Evolutionary conservation across 2,888 invertebrate genomes (phyloP).

Genomic region (Trileptium ribeirensis): DNA sequence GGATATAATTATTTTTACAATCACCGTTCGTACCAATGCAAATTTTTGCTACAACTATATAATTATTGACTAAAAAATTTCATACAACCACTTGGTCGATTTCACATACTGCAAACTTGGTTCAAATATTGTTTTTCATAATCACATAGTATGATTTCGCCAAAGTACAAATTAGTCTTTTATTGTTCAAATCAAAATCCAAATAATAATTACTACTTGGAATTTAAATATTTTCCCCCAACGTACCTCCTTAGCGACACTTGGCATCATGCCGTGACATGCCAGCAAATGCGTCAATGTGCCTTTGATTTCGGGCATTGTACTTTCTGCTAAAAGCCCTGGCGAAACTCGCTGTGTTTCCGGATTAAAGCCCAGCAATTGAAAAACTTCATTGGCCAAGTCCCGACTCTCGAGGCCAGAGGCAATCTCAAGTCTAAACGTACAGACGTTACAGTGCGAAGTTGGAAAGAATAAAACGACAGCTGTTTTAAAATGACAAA

Average conservation of each 20-base stretch:
- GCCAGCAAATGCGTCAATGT: conserved; percentile 48
- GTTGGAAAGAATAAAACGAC: too few species aligned
- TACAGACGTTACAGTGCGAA: too few species aligned
- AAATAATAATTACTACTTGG: too few species aligned
- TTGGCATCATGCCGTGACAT: conserved; percentile 45
- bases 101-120: neutral
- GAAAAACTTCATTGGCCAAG: conserved; percentile 50
- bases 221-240: too few species aligned
- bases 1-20: too few species aligned
- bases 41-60: too few species aligned
- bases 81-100: too few species aligned
- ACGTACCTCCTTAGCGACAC: conserved; percentile 42
- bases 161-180: neutral
- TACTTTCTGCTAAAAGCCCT: conserved; percentile 53
- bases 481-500: too few species aligned
- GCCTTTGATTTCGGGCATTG: conserved; percentile 49
- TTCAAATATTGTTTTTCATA: neutral
- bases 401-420: conserved; percentile 44
- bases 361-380: conserved; percentile 52
- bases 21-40: too few species aligned
- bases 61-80: too few species aligned
- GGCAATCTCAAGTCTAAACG: conserved; percentile 50
- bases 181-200: too few species aligned
- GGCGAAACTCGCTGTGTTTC: conserved; percentile 46
- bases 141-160: neutral